A percentile compares a stretch with the other conserved stretches of the same genome.
These are phyloP conservation scores for Hydropsyche betteni DNA, from an alignment of 2,888 invertebrate species.

Conservation along the genomic window DNA sequence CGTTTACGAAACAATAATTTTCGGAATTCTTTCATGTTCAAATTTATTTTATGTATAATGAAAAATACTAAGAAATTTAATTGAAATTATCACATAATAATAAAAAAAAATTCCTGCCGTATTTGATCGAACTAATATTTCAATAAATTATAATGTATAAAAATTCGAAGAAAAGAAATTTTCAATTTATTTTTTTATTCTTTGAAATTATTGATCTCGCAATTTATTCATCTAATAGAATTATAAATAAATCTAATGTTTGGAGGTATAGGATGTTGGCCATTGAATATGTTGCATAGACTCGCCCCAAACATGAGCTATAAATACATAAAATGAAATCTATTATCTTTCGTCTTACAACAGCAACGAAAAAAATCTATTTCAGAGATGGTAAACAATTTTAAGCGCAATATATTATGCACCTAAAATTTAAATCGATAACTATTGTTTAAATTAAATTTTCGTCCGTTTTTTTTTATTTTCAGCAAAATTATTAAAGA, in stretches of 20 bases:
- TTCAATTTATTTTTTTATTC: conserved; percentile 1
- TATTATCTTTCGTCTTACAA: conserved; percentile 41
- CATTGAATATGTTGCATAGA: conserved; percentile 42
- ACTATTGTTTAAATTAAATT: too few relatives aligned
- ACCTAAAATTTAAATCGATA: neutral
- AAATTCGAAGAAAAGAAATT: neutral
- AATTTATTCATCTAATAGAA: neutral
- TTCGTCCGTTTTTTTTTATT: too few relatives aligned
- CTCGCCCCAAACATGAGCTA: conserved; percentile 39
- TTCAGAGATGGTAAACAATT: neutral
- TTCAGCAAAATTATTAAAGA: too few relatives aligned
- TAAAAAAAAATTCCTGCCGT: too few relatives aligned
- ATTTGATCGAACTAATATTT: too few relatives aligned
- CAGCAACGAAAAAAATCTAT: conserved; percentile 22
- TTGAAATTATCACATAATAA: too few relatives aligned
- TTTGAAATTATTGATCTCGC: conserved; percentile 16
- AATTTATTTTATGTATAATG: too few relatives aligned
- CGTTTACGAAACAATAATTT: too few relatives aligned
- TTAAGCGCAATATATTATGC: neutral
- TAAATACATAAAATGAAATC: conserved; percentile 44
- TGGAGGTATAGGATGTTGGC: conserved; percentile 21
- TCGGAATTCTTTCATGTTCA: too few relatives aligned
- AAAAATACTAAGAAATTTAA: too few relatives aligned
- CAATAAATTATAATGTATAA: too few relatives aligned
- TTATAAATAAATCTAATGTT: too few relatives aligned